phyloP scores from a whole-genome alignment of 2,113 vertebrate genomes.

The Naja naja region DNA sequence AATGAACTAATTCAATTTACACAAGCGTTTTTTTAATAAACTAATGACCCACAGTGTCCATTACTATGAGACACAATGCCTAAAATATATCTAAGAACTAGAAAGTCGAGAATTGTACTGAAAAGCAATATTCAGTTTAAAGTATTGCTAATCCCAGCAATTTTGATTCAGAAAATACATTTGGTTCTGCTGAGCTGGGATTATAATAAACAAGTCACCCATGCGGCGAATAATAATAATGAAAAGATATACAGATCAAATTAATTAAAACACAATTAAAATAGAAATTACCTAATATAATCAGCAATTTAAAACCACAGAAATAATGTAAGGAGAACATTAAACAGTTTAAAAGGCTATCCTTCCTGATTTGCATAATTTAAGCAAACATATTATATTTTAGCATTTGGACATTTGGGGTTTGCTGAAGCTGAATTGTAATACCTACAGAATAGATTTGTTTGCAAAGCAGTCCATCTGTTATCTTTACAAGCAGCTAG shows the following conservation, averaged over 20 bases:
- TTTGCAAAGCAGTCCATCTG: background rate
- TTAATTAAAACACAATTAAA: background rate
- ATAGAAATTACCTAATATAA: background rate
- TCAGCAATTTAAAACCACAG: background rate
- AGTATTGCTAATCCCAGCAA: constrained; percentile 15
- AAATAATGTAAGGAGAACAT: background rate
- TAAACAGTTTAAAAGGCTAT: background rate
- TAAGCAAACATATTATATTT: background rate
- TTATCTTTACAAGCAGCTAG: background rate
- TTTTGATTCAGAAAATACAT: constrained; percentile 4
- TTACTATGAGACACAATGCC: constrained; percentile 21
- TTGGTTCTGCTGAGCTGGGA: background rate
- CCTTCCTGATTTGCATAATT: background rate
- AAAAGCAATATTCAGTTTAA: background rate
- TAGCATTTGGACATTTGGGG: background rate
- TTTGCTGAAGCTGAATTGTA: background rate
- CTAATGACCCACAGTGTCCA: background rate
- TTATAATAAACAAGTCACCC: background rate
- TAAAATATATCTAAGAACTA: background rate
- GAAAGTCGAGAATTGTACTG: constrained; percentile 16
- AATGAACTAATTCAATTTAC: background rate
- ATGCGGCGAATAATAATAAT: background rate
- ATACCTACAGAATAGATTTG: background rate
- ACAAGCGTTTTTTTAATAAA: background rate
- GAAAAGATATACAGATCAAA: background rate